Base-by-base conservation (phyloP, 2,888 invertebrate species). In the Zelleria hepariella region DNA sequence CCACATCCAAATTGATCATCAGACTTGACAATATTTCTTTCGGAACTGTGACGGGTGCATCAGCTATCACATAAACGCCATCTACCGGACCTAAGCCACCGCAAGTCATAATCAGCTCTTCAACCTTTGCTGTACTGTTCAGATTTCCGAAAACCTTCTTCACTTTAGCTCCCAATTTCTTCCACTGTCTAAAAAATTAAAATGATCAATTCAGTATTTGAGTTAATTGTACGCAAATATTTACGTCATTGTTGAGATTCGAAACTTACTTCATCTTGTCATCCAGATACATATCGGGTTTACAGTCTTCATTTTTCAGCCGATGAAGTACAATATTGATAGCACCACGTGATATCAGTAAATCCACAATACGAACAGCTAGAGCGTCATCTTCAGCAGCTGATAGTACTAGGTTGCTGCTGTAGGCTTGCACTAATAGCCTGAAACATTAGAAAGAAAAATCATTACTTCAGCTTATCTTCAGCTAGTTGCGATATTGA, bases 261-360 rank as follows among this genome's bases (percentile, higher is more conserved):
- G 1, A 10, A 5, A 51, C 51, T 20, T 23, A 51, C 51, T 51
- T 23, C 10, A 51, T 23, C 21, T 51, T 51, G 21, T 4, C 20
- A 1, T n/a, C 8, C 23, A 51, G 10, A 23, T 51, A 51, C 21
- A 4, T 21, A 23, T 51, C 20, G 20, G 5, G 18, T 47, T 1
- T 59, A 24, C 24, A 18, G n/a, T 48, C 18, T 15, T 52, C 26
- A 18, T 24, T 20, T n/a, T 5, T 18, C 18, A 26, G 24, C 10
- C 2, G 15, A 25, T 54, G 24, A 7, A 47, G 21, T 8, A 59
- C 18, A 15, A 57, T 47, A 1, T 48, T 47, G 15, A 18, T n/a
- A 15, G 57, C 48, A 25, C 57, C 57, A 7, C 56, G 57, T 25
- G 24, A 7, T 48, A 60, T 49, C 10, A 57, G 48, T 21, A 24